These are phyloP conservation scores for Cynopterus sphinx DNA, from an alignment of 2,797 vertebrate species.

Conservation along the genomic window DNA sequence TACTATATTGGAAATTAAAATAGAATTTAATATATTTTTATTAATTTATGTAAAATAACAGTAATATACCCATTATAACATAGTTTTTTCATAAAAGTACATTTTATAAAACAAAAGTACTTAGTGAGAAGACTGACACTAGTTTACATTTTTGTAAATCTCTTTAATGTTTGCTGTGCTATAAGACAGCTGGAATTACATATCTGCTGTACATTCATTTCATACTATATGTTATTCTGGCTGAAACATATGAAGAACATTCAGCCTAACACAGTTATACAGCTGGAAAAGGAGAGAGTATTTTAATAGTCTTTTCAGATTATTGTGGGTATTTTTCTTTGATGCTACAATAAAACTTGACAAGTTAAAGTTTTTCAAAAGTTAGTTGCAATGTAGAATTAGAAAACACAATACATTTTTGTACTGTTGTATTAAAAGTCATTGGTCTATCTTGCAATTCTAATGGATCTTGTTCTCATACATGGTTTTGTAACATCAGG, in stretches of 20 bases:
- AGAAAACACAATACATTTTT: neutral
- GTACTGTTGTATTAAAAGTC: neutral
- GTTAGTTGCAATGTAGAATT: neutral
- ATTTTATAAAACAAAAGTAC: neutral
- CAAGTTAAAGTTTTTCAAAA: neutral
- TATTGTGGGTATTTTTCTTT: constrained; percentile 3
- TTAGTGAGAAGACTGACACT: neutral
- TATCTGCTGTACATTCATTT: neutral
- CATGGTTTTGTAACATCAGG: neutral
- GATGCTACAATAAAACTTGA: neutral
- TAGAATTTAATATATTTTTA: constrained; percentile 7
- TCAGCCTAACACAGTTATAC: neutral
- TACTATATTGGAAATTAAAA: neutral
- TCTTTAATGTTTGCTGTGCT: neutral
- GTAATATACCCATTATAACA: neutral
- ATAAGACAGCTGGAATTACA: neutral
- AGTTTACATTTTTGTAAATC: neutral
- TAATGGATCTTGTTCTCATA: neutral
- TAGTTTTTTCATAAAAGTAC: neutral
- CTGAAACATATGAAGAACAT: neutral
- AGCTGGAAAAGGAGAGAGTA: neutral
- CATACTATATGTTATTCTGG: neutral
- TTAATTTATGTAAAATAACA: neutral
- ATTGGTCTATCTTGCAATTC: neutral
- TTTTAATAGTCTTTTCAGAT: constrained; percentile 7